Conservation (phyloP, 2,113 vertebrate genomes). For the Serinus canaria region DNA sequence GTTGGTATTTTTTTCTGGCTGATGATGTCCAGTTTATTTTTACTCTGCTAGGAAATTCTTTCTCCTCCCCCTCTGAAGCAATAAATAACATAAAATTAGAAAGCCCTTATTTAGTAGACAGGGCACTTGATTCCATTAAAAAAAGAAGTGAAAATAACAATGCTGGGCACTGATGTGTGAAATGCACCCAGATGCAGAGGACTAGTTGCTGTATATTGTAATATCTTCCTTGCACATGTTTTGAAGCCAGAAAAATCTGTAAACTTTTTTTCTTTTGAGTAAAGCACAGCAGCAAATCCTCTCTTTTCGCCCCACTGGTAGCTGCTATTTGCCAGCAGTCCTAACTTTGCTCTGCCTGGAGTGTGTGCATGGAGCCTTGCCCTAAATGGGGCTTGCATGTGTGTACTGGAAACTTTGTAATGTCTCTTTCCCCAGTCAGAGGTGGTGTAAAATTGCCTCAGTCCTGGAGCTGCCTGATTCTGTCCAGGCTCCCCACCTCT, state of each 20-base stretch:
- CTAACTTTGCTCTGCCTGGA: background rate
- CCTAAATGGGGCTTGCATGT: background rate
- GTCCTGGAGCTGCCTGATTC: background rate
- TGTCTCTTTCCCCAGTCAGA: background rate
- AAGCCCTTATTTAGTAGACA: conserved; percentile 71
- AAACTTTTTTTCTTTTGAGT: conserved; percentile 19
- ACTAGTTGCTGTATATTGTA: conserved; percentile 40
- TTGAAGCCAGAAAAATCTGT: conserved; percentile 5
- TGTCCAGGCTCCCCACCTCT: background rate
- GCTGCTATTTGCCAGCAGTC: background rate
- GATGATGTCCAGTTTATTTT: conserved; percentile 48
- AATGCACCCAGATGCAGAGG: conserved; percentile 69
- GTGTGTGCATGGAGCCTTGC: background rate
- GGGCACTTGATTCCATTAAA: conserved; percentile 72
- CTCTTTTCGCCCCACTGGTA: background rate
- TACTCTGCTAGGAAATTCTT: conserved; percentile 70
- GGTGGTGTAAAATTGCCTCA: background rate
- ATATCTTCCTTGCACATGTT: conserved; percentile 60
- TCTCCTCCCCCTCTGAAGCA: conserved; percentile 63
- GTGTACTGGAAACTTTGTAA: background rate
- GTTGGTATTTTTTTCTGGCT: conserved; percentile 38
- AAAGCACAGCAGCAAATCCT: background rate
- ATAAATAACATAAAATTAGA: conserved; percentile 76
- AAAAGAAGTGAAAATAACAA: conserved; percentile 81
- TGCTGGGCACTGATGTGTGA: conserved; percentile 68